Conservation (phyloP, 2,797 vertebrate genomes). For the Myoxocephalus aenaeus region DNA sequence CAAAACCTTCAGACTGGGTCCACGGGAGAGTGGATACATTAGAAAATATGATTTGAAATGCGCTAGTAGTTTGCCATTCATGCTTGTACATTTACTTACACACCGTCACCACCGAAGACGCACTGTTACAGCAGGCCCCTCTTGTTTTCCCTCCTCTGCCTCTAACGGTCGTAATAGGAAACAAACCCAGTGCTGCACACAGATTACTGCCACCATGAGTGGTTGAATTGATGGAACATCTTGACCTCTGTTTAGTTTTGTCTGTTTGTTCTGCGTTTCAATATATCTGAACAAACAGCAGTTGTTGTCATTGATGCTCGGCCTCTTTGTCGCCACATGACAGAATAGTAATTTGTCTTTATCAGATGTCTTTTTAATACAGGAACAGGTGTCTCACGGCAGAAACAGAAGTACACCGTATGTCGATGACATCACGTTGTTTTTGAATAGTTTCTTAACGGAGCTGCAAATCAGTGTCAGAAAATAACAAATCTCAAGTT, state of each 20-base stretch:
- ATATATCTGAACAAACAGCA: background rate
- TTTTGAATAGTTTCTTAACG: background rate
- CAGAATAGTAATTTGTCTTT: background rate
- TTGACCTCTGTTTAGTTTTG: background rate
- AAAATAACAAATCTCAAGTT: background rate
- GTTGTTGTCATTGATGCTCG: background rate
- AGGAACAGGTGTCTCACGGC: background rate
- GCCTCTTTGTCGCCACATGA: background rate
- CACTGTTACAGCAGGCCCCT: background rate
- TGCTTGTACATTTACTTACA: background rate
- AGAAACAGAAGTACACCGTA: background rate
- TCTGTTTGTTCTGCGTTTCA: conserved; percentile 1
- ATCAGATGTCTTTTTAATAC: background rate
- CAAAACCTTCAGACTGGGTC: too few relatives aligned
- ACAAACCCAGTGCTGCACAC: background rate
- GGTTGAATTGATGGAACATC: conserved; percentile 6
- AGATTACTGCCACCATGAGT: background rate
- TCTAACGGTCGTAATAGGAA: background rate
- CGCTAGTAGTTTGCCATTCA: too few relatives aligned
- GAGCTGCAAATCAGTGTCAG: background rate
- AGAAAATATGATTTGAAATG: background rate
- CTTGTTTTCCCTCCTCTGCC: background rate
- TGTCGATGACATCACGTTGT: background rate
- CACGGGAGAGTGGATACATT: too few relatives aligned
- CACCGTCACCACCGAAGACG: background rate